Percentiles rank a stretch among this genome's conserved stretches.
Conservation (phyloP, 2,888 invertebrate genomes). For the Prosopocoilus inquinatus region DNA sequence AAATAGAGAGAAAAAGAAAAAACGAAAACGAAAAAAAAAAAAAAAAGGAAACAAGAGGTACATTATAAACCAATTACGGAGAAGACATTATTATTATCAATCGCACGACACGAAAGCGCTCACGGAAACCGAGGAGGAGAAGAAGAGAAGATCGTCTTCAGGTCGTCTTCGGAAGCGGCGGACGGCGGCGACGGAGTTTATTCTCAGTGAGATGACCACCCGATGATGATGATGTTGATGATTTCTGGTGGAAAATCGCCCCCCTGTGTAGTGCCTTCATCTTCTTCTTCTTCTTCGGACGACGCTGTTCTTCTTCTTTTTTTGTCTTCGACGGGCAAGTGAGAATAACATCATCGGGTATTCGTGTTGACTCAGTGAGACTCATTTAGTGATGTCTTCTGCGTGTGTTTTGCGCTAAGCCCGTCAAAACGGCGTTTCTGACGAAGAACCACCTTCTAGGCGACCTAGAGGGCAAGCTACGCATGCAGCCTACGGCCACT, state of each 20-base stretch:
- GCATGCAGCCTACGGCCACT: conserved; percentile 71
- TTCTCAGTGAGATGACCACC: no score
- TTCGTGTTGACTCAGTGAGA: conserved; percentile 23
- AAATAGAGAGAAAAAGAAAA: neutral
- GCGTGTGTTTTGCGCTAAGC: neutral
- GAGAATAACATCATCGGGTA: no score
- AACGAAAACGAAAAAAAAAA: no score
- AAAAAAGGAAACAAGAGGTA: no score
- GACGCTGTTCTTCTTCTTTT: conserved; percentile 11
- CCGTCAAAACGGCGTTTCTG: conserved; percentile 34
- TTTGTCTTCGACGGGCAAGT: conserved; percentile 5
- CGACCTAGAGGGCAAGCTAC: conserved; percentile 36
- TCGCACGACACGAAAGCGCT: neutral
- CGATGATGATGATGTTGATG: no score
- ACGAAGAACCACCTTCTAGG: conserved; percentile 36
- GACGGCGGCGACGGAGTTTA: neutral
- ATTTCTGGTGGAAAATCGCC: no score
- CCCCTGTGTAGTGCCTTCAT: no score
- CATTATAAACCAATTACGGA: no score
- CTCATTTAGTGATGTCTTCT: neutral
- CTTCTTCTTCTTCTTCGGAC: neutral
- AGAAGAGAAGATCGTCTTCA: neutral
- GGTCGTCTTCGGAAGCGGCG: neutral
- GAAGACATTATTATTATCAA: no score
- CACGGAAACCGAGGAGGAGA: neutral